A percentile compares a stretch with the other conserved stretches of the same genome.
phyloP scores from a whole-genome alignment of 2,888 invertebrate species.

The Hedychridium roseum region DNA sequence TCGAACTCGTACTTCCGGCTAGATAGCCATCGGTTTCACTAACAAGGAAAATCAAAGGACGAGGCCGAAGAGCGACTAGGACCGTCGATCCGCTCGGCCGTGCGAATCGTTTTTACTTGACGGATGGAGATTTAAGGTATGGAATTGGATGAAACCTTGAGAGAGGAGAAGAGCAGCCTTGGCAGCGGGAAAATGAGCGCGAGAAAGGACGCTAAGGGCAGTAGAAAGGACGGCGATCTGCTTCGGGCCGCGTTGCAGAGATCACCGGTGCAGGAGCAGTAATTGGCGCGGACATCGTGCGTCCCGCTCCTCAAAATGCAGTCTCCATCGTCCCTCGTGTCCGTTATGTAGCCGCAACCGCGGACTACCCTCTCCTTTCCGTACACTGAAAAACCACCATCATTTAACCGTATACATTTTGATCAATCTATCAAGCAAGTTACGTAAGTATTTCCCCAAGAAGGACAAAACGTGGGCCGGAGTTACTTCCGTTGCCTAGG shows the following conservation, averaged over 20 bases:
- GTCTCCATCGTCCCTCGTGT: slow-evolving; percentile 68
- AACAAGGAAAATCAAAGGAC: no score
- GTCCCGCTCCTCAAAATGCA: slow-evolving; percentile 78
- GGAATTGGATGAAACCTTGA: not conserved
- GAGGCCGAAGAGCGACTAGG: no score
- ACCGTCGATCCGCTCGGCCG: no score
- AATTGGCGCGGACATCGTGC: slow-evolving; percentile 76
- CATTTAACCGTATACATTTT: no score
- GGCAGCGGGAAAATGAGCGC: slow-evolving; percentile 16
- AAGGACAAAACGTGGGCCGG: no score
- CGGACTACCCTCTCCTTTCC: slow-evolving; percentile 80
- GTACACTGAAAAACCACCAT: slow-evolving; percentile 70
- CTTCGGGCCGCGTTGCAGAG: slow-evolving; percentile 74
- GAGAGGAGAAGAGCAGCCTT: not conserved
- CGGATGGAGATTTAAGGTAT: no score
- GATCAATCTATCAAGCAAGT: no score
- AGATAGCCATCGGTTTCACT: no score
- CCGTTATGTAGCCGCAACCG: slow-evolving; percentile 80
- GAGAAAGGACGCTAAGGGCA: slow-evolving; percentile 34
- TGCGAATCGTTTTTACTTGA: no score
- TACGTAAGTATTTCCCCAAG: no score
- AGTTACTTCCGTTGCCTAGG: no score
- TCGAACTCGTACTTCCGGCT: no score
- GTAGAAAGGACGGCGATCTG: slow-evolving; percentile 33
- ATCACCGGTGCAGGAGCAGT: slow-evolving; percentile 81